Evolutionary conservation across 1,140 invertebrate species (phyloP).

Genomic region (Pogonognathellus flavescens): DNA sequence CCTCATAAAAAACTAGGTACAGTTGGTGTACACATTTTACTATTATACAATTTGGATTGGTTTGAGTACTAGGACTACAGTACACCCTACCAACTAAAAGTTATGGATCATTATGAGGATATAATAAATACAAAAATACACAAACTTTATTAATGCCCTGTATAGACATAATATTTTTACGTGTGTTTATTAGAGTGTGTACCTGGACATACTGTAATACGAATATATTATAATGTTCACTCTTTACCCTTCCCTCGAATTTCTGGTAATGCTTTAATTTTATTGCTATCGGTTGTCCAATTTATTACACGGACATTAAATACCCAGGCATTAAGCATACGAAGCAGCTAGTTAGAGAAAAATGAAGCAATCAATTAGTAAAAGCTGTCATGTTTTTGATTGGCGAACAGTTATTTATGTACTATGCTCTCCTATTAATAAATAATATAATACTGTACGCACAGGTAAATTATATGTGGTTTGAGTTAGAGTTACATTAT

Average conservation of each 20-base stretch:
- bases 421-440: background rate
- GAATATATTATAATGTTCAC: background rate
- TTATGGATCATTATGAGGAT: too few species aligned
- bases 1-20: too few species aligned
- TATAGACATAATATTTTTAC: too few species aligned
- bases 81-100: too few species aligned
- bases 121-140: too few species aligned
- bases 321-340: background rate
- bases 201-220: too few species aligned
- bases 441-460: background rate
- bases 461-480: background rate
- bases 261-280: background rate
- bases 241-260: background rate
- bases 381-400: constrained; percentile 8
- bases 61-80: too few species aligned
- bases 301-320: background rate
- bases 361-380: background rate
- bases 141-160: too few species aligned
- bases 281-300: background rate
- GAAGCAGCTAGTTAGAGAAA: background rate
- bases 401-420: background rate
- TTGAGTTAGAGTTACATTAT: background rate
- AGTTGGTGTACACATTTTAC: too few species aligned
- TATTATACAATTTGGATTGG: too few species aligned
- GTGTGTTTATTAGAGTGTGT: too few species aligned